Base-by-base conservation (phyloP, 1,140 invertebrate genomes). In the Periplaneta americana region DNA sequence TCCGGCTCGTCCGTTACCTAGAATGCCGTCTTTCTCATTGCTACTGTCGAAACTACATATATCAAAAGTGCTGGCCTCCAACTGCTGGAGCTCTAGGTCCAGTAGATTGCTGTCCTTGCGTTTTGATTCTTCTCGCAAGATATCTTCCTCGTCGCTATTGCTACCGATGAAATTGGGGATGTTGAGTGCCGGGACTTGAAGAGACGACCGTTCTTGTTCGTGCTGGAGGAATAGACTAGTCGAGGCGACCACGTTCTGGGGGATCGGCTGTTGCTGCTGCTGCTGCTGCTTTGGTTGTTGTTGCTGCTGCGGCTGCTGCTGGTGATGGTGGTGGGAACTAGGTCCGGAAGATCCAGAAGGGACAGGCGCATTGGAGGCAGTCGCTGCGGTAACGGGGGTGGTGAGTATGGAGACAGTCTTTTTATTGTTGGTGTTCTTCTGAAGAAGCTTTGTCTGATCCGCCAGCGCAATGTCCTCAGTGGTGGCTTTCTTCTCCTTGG, bases 401-500 rank as follows among this genome's bases (percentile, higher is more conserved):
- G 86, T 85, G 75, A 86, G 85, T 81, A 88, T 88, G 17, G 86
- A 88, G 57, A 88, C 87, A 83, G 86, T 85, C 81, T 85, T 85
- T 77, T 85, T 85, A 81, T 87, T 86, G 75, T 84, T 48, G 0
- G 10, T 83, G 74, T 84, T 83, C 78, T 85, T 85, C 77, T 82
- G 82, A 18, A 85, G 57, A 34, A 85, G 83, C 13, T 84, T 80
- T 8, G 84, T 84, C 74, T 85, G 84, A 57, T 86, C 84, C 22
- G 84, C 75, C 34, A 81, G 74, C 5, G 34, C n/a, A 32, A 81
- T 81, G 34, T 81, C 80, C 83, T 17, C 81, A 87, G 87, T 87
- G 86, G 86, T 87, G 86, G 86, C 85, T 84, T 84, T 87, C 85
- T 84, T 85, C 87, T 85, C 88, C 89, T 85, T 86, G 89, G 83